These are phyloP conservation scores for Lithophane leautieri DNA, from an alignment of 2,888 invertebrate species.

Conservation along the genomic window DNA sequence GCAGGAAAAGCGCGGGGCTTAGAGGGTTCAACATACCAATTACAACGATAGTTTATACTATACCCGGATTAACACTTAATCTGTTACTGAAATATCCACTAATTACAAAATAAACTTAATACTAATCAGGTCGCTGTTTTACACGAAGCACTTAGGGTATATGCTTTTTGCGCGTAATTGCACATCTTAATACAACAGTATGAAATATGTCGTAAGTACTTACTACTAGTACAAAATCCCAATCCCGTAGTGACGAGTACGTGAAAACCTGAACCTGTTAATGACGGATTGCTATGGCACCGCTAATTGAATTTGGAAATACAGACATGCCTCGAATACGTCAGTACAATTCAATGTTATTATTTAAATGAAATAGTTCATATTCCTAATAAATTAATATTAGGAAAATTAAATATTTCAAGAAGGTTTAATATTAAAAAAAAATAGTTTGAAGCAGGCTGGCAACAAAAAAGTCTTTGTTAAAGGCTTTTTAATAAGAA, in stretches of 20 bases:
- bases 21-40: background rate
- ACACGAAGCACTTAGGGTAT: too few relatives aligned
- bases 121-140: background rate
- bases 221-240: background rate
- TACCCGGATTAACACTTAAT: background rate
- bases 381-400: too few relatives aligned
- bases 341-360: background rate
- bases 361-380: background rate
- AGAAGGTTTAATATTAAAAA: background rate
- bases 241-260: background rate
- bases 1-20: background rate
- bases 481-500: background rate
- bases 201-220: background rate
- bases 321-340: background rate
- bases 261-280: background rate
- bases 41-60: background rate
- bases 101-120: background rate
- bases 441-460: background rate
- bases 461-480: too few relatives aligned
- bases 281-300: conserved; percentile 4
- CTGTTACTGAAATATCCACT: background rate
- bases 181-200: background rate
- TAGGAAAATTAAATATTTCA: background rate
- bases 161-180: background rate
- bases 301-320: conserved; percentile 28